Conservation (phyloP, 92 coral and sea anemone species). For the Parazoanthus swiftii region DNA sequence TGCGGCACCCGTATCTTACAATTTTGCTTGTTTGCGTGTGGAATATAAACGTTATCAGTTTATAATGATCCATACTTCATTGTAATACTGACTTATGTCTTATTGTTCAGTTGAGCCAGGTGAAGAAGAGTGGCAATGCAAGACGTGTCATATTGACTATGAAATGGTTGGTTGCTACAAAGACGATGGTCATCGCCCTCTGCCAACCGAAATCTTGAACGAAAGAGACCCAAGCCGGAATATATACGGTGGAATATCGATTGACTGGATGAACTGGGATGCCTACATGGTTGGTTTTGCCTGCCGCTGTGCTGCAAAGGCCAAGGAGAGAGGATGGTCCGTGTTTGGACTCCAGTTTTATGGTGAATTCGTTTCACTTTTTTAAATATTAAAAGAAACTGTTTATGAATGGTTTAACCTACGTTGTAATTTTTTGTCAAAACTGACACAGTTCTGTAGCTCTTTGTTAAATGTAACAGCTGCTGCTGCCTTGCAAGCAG, state of each 20-base stretch:
- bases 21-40: too few relatives aligned
- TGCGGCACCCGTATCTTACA: too few relatives aligned
- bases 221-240: constrained; percentile 75
- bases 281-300: constrained; percentile 71
- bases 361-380: constrained; percentile 47
- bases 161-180: constrained; percentile 62
- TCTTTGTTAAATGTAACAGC: too few relatives aligned
- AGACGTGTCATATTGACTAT: constrained; percentile 53
- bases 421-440: too few relatives aligned
- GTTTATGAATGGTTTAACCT: not conserved
- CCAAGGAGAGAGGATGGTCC: constrained; percentile 60
- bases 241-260: constrained; percentile 54
- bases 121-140: constrained; percentile 58
- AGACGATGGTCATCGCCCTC: constrained; percentile 57
- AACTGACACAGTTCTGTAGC: too few relatives aligned
- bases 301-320: constrained; percentile 47
- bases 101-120: too few relatives aligned
- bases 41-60: too few relatives aligned
- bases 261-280: constrained; percentile 83
- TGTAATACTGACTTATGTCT: too few relatives aligned
- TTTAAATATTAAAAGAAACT: not conserved
- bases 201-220: constrained; percentile 66
- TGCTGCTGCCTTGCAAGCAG: too few relatives aligned
- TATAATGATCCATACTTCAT: too few relatives aligned
- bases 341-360: constrained; percentile 83